phyloP scores from a whole-genome alignment of 1,140 invertebrate species.

The Goniozus legneri region DNA sequence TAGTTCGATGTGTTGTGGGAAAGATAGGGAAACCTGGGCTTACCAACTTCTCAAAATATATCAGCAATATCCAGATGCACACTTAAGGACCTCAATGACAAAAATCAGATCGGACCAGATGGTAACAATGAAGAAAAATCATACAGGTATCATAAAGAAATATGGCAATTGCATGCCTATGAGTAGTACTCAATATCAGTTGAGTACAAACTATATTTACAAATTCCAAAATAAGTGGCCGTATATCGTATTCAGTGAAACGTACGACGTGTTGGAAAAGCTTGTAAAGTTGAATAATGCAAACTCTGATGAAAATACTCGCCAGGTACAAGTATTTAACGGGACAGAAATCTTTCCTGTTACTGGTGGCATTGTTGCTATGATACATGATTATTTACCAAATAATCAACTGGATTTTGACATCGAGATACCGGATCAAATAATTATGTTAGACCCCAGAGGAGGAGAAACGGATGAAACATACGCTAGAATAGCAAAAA shows the following conservation, averaged over 20 bases:
- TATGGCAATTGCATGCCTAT: slow-evolving; percentile 53
- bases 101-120: slow-evolving; percentile 60
- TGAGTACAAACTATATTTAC: slow-evolving; percentile 52
- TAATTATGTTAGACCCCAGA: slow-evolving; percentile 60
- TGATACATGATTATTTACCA: slow-evolving; percentile 37
- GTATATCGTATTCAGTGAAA: slow-evolving; percentile 48
- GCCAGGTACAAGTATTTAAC: too few species aligned
- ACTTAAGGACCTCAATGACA: slow-evolving; percentile 59
- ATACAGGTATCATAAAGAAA: slow-evolving; percentile 38
- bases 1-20: slow-evolving; percentile 61
- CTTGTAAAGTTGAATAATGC: slow-evolving; percentile 22
- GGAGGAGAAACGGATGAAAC: slow-evolving; percentile 54
- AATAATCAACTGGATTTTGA: slow-evolving; percentile 47
- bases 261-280: slow-evolving; percentile 35
- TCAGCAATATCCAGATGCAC: slow-evolving; percentile 65
- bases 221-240: slow-evolving; percentile 57
- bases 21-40: slow-evolving; percentile 61
- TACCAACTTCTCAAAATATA: slow-evolving; percentile 70
- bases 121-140: slow-evolving; percentile 55
- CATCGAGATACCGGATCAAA: slow-evolving; percentile 60
- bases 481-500: slow-evolving; percentile 50
- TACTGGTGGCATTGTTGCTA: slow-evolving; percentile 37
- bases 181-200: slow-evolving; percentile 57
- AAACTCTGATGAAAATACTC: not conserved
- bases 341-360: slow-evolving; percentile 31